These are phyloP conservation scores for Carcina quercana DNA, from an alignment of 2,888 invertebrate genomes.

Conservation along the genomic window DNA sequence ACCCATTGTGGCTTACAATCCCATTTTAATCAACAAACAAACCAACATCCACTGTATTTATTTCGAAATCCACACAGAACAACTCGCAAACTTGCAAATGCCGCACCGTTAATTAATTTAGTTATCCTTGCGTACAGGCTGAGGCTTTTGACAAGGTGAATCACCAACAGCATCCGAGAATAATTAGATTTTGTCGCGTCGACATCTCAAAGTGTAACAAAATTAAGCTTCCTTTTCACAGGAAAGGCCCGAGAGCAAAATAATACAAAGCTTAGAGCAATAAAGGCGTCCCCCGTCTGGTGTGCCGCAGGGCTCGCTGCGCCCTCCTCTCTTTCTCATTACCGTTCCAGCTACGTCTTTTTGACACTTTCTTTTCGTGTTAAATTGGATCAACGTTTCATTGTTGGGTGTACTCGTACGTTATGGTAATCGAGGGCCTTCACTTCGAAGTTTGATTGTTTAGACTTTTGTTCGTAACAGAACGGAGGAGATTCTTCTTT, in stretches of 20 bases:
- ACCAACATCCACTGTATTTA: conserved; percentile 3
- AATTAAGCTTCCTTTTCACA: conserved; percentile 70
- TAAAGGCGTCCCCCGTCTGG: conserved; percentile 54
- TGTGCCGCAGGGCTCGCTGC: conserved; percentile 50
- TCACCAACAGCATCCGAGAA: conserved; percentile 43
- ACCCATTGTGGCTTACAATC: neutral
- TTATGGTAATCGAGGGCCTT: conserved; percentile 47
- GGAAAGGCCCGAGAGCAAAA: conserved; percentile 58
- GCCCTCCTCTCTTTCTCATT: conserved; percentile 62
- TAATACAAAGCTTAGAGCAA: conserved; percentile 69
- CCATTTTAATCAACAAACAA: conserved; percentile 4
- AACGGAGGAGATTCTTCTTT: no score
- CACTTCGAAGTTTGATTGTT: conserved; percentile 41
- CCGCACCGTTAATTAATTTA: conserved; percentile 38
- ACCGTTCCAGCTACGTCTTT: conserved; percentile 38
- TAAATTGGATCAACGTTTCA: conserved; percentile 51
- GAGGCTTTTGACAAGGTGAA: conserved; percentile 67
- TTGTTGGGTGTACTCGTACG: conserved; percentile 37
- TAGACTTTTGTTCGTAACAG: conserved; percentile 23
- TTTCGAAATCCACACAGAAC: conserved; percentile 3
- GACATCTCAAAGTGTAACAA: conserved; percentile 72
- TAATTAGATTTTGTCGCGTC: conserved; percentile 70
- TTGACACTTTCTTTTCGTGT: conserved; percentile 48
- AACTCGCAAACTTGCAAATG: conserved; percentile 6
- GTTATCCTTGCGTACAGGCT: conserved; percentile 32